Percentiles rank a stretch among this genome's conserved stretches.
These are phyloP conservation scores for Gallinago solitaria DNA, from an alignment of 2,797 vertebrate species.

Conservation along the genomic window DNA sequence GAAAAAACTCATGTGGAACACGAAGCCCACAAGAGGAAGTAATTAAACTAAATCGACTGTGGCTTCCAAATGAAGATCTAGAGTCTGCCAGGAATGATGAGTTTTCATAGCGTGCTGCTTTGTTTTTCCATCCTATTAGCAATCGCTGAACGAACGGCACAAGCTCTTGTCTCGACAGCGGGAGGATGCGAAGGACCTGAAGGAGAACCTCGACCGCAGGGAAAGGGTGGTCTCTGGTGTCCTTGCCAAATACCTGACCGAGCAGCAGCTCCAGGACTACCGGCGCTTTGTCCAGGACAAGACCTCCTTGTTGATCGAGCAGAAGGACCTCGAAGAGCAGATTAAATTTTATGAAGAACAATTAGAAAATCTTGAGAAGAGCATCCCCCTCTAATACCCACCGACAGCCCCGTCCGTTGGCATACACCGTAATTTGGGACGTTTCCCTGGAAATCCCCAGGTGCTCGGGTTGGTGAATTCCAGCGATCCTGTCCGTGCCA, in stretches of 20 bases:
- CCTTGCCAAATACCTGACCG: constrained; percentile 83
- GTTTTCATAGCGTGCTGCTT: constrained; percentile 15
- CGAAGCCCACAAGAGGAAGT: constrained; percentile 41
- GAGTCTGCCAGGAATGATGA: neutral
- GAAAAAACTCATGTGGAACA: neutral
- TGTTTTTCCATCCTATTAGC: constrained; percentile 66
- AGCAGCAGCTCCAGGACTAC: constrained; percentile 86
- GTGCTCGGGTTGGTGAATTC: neutral
- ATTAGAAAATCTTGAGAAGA: constrained; percentile 81
- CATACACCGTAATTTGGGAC: neutral
- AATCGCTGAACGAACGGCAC: constrained; percentile 88
- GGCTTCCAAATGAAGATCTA: constrained; percentile 23
- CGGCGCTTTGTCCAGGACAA: constrained; percentile 85
- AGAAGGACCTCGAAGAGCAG: constrained; percentile 92
- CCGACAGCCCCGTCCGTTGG: neutral
- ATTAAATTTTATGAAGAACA: constrained; percentile 88
- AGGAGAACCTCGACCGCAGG: constrained; percentile 91
- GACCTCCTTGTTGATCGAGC: constrained; percentile 88
- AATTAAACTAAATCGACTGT: constrained; percentile 8
- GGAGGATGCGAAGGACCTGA: constrained; percentile 94
- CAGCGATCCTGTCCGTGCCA: neutral
- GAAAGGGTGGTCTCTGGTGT: constrained; percentile 87
- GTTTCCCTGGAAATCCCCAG: neutral
- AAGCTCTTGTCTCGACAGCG: constrained; percentile 87
- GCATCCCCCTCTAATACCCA: constrained; percentile 37